A percentile compares a stretch with the other conserved stretches of the same genome.
Evolutionary conservation across 2,888 invertebrate genomes (phyloP).

Genomic region (Altica lythri): DNA sequence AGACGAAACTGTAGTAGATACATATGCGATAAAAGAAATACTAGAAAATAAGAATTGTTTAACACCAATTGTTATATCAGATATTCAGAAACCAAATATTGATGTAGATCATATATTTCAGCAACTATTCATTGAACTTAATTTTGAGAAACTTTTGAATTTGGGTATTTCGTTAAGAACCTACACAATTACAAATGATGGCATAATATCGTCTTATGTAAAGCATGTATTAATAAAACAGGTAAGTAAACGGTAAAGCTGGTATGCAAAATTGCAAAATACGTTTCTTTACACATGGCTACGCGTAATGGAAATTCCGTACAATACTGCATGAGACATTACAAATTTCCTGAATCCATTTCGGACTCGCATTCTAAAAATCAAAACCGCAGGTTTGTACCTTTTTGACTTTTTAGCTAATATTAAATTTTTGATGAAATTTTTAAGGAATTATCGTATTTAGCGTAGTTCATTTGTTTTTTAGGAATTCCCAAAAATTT

Average conservation of each 20-base stretch:
- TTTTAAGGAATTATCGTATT: no score
- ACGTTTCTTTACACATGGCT: no score
- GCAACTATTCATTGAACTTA: slow-evolving; percentile 27
- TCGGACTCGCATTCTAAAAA: no score
- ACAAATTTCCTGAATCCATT: no score
- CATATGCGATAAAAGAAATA: slow-evolving; percentile 35
- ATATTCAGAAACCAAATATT: slow-evolving; percentile 27
- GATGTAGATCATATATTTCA: slow-evolving; percentile 30
- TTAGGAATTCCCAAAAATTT: no score
- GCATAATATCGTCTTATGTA: slow-evolving; percentile 30
- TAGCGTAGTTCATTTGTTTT: no score
- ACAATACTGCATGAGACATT: no score
- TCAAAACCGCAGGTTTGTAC: no score
- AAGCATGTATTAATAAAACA: slow-evolving; percentile 33
- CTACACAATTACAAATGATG: slow-evolving; percentile 22
- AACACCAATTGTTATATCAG: slow-evolving; percentile 27
- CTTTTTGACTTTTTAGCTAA: no score
- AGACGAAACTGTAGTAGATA: slow-evolving; percentile 23
- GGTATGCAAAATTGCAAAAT: no score
- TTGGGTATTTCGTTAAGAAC: slow-evolving; percentile 34
- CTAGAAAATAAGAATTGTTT: slow-evolving; percentile 30
- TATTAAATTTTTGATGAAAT: no score
- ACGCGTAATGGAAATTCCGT: no score
- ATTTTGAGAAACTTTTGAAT: slow-evolving; percentile 32
- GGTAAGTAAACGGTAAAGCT: slow-evolving; percentile 30